Percentiles rank a stretch among this genome's conserved stretches.
These are phyloP conservation scores for Reticulitermes speratus DNA, from an alignment of 1,140 invertebrate species.

Conservation along the genomic window DNA sequence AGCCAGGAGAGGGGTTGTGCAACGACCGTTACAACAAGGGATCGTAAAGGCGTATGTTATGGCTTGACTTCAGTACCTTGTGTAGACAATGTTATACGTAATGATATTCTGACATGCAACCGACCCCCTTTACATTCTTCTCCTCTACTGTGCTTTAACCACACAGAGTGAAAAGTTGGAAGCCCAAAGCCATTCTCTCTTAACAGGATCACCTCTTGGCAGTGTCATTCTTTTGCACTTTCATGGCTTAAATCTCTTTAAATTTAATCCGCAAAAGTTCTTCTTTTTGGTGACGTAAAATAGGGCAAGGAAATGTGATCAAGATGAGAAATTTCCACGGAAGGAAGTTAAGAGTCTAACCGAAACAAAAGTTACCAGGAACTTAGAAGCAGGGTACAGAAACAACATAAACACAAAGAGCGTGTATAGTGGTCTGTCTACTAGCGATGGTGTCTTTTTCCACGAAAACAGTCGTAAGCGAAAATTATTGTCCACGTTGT, in stretches of 20 bases:
- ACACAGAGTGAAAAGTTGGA: not conserved
- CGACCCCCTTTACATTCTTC: too few species aligned
- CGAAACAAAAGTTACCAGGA: too few species aligned
- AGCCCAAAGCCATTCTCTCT: not conserved
- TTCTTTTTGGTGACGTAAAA: not conserved
- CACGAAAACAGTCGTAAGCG: too few species aligned
- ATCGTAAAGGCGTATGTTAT: not conserved
- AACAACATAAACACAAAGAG: too few species aligned
- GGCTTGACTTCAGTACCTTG: not conserved
- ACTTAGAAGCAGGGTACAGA: too few species aligned
- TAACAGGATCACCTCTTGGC: conserved; percentile 2
- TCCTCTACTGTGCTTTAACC: not conserved
- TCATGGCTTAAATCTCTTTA: conserved; percentile 19
- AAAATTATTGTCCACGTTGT: too few species aligned
- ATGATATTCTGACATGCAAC: not conserved
- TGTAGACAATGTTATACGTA: not conserved
- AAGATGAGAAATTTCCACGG: not conserved
- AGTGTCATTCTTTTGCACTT: conserved; percentile 10
- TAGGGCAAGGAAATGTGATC: not conserved
- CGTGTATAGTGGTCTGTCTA: too few species aligned
- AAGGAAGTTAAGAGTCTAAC: not conserved
- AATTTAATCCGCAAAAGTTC: not conserved
- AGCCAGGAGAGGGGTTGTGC: not conserved
- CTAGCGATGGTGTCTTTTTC: too few species aligned
- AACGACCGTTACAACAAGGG: not conserved